phyloP scores from a whole-genome alignment of 2,888 invertebrate genomes.

The Lymantria dispar region DNA sequence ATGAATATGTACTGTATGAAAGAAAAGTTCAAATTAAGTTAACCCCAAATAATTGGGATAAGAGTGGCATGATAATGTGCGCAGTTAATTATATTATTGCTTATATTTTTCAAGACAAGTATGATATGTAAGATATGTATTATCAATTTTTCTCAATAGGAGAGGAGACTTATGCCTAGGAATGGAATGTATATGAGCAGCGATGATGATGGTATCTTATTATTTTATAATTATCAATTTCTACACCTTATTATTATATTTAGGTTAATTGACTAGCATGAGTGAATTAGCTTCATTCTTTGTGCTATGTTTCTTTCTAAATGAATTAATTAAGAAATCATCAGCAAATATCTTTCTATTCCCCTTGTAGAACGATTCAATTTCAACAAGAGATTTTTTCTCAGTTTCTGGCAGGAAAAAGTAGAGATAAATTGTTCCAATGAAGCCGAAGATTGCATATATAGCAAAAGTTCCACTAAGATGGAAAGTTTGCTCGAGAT shows the following conservation, averaged over 20 bases:
- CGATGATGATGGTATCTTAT: too few species aligned
- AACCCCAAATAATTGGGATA: too few species aligned
- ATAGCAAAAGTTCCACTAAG: constrained; percentile 75
- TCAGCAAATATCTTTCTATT: constrained; percentile 65
- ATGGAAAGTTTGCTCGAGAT: constrained; percentile 69
- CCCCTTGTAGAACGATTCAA: constrained; percentile 73
- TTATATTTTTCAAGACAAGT: too few species aligned
- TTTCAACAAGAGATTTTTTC: constrained; percentile 73
- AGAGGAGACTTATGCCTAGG: too few species aligned
- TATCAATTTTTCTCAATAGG: too few species aligned
- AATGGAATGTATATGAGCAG: too few species aligned
- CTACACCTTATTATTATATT: neutral
- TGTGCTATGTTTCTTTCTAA: constrained; percentile 51
- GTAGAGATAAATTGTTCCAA: constrained; percentile 76
- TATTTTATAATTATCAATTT: too few species aligned
- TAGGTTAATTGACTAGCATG: constrained; percentile 57
- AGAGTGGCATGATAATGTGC: too few species aligned
- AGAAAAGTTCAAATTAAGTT: too few species aligned
- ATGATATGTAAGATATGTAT: too few species aligned
- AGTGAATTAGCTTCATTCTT: constrained; percentile 49
- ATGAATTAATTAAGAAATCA: constrained; percentile 66
- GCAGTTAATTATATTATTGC: too few species aligned
- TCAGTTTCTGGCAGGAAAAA: constrained; percentile 82
- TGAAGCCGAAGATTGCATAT: constrained; percentile 65
- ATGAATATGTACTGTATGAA: too few species aligned